Evolutionary conservation across 2,113 vertebrate genomes (phyloP), one percentile per base, ranked within the genome.

Genomic region (Chiloscyllium plagiosum): DNA sequence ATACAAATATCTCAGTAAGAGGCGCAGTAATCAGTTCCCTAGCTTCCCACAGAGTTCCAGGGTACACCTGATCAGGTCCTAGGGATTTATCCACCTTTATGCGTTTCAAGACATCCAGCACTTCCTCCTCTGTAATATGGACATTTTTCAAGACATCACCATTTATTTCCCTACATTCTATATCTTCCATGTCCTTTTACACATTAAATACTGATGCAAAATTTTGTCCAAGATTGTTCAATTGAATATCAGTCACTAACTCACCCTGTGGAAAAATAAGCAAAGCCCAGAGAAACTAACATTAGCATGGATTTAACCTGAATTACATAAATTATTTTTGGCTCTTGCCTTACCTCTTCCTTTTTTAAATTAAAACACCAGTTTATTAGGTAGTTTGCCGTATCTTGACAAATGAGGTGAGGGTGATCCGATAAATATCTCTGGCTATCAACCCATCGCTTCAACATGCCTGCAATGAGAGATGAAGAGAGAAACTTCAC

Each of bases 371-470:
- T 98, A 96, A 99, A 99, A 97, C 99, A 99, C 99, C 99, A 99
- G 96, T 99, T 97, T 96, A 98, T 98, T 96, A 99, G 98, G 97
- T 98, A 99, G 95, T 98, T 98, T 95, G 98, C 98, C 0, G 99
- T 98, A 97, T 99, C 99, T 97, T 99, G 98, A 97, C 99, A 99
- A 96, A 99, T 99, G 97, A 99, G 98, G 96, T 99, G 98, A 0
- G 99, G 98, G 96, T 98, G 97, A 96, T 99, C 98, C 90, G 99
- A 98, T 29, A 99, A 97, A 97, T 99, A 99, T 92, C 98, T 98
- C 97, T 99, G 99, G 97, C 99, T 99, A 96, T 99, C 99, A 96
- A 99, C 98, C 99, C 99, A 99, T 97, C 99, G 98, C 96, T 98
- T 98, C 96, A 99, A 97, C 99, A 99, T 99, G 93, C 99, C 99